These are phyloP conservation scores for Ochropleura leucogaster DNA, from an alignment of 2,888 invertebrate species.

Conservation along the genomic window DNA sequence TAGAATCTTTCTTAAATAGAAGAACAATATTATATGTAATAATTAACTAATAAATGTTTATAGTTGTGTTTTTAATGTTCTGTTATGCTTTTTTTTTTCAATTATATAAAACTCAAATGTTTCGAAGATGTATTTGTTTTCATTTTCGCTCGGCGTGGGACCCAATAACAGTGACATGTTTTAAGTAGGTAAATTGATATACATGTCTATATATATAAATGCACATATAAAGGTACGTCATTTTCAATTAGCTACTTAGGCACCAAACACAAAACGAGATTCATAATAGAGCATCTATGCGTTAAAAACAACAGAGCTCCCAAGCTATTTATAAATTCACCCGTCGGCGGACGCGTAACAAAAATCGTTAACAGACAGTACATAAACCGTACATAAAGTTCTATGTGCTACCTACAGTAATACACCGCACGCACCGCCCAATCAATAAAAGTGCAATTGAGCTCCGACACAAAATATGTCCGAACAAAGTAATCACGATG, in stretches of 20 bases:
- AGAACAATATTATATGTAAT: constrained; percentile 19
- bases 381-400: constrained; percentile 40
- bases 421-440: constrained; percentile 53
- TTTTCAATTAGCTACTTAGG: not conserved
- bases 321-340: constrained; percentile 43
- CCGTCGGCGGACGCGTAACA: constrained; percentile 40
- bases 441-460: constrained; percentile 69
- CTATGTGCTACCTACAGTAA: constrained; percentile 48
- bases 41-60: constrained; percentile 5
- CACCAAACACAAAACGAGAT: constrained; percentile 1
- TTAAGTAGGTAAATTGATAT: not conserved
- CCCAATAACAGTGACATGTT: not conserved
- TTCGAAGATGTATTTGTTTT: constrained; percentile 26
- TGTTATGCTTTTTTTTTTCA: constrained; percentile 26
- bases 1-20: not conserved
- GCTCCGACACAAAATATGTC: constrained; percentile 65
- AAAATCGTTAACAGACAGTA: constrained; percentile 64
- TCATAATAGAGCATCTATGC: not conserved
- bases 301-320: constrained; percentile 27
- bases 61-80: not conserved
- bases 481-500: constrained; percentile 65
- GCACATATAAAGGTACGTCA: not conserved
- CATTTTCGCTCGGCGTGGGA: constrained; percentile 1
- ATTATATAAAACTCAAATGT: constrained; percentile 13
- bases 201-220: not conserved